These are phyloP conservation scores for Neoniphon sammara DNA, from an alignment of 2,797 vertebrate species.

Conservation along the genomic window DNA sequence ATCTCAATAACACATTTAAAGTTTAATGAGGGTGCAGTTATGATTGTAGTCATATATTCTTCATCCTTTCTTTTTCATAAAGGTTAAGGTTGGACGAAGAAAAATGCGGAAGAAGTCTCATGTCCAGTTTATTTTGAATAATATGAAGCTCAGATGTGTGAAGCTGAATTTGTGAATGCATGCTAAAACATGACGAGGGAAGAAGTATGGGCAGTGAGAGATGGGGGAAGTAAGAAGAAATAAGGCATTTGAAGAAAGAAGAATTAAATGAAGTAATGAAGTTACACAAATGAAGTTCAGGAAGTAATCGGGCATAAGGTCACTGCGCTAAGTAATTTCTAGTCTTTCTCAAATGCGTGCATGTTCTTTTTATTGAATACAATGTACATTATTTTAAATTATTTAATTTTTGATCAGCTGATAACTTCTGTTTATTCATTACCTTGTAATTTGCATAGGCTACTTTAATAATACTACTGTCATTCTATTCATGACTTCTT, in stretches of 20 bases:
- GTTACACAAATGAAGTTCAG: constrained; percentile 99
- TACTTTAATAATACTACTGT: constrained; percentile 54
- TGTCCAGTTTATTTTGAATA: constrained; percentile 97
- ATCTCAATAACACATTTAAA: constrained; percentile 59
- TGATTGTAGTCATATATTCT: constrained; percentile 90
- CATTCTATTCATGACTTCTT: constrained; percentile 43
- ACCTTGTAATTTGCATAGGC: constrained; percentile 43
- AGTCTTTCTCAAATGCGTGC: constrained; percentile 92
- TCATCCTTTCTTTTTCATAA: constrained; percentile 99
- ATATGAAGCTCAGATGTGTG: constrained; percentile 99
- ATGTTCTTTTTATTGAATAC: constrained; percentile 84
- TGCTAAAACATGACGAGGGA: constrained; percentile 88
- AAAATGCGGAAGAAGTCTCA: constrained; percentile 98
- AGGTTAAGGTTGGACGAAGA: constrained; percentile 99
- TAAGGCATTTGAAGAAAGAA: constrained; percentile 99
- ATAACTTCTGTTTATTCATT: constrained; percentile 41
- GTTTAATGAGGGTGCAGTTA: constrained; percentile 71
- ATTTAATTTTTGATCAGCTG: constrained; percentile 53
- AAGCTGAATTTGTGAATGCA: constrained; percentile 99
- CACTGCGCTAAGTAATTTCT: constrained; percentile 98
- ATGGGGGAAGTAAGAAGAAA: constrained; percentile 84
- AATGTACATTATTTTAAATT: constrained; percentile 86
- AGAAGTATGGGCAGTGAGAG: constrained; percentile 82
- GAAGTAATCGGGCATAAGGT: constrained; percentile 99
- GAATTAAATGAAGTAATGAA: constrained; percentile 95